Percentiles rank a stretch among this genome's conserved stretches.
Conservation (phyloP, 2,888 invertebrate genomes). For the Himalopsyche kuldschensis region DNA sequence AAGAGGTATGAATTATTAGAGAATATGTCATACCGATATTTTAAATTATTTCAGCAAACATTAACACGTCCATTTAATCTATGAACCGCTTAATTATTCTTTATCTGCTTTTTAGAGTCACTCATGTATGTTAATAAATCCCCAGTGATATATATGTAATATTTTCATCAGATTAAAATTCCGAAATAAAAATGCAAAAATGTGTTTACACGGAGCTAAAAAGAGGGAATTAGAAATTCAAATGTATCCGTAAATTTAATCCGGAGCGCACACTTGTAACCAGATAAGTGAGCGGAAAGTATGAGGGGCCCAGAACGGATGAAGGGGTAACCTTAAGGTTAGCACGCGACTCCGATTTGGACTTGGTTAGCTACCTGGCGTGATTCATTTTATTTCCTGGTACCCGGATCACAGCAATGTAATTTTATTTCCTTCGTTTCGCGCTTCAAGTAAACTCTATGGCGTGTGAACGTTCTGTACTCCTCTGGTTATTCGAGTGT, state of each 20-base stretch:
- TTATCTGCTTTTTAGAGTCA: background rate
- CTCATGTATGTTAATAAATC: background rate
- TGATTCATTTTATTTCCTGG: conserved; percentile 28
- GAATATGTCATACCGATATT: too few relatives aligned
- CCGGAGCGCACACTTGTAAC: background rate
- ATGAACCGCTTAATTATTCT: background rate
- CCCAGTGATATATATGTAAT: background rate
- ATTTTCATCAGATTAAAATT: background rate
- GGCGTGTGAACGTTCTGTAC: background rate
- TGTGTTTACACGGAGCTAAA: background rate
- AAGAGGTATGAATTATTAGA: too few relatives aligned
- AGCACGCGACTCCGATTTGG: conserved; percentile 6
- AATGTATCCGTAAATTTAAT: background rate
- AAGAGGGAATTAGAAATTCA: background rate
- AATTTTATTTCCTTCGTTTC: background rate
- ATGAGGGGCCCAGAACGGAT: background rate
- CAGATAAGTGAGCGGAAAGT: background rate
- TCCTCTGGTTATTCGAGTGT: background rate
- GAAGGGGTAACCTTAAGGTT: conserved; percentile 11
- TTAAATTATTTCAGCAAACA: background rate
- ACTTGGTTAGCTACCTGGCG: background rate
- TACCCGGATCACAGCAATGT: background rate
- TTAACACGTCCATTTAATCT: background rate
- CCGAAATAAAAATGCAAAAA: background rate
- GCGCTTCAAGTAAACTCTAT: background rate